Base-by-base conservation (phyloP, 2,888 invertebrate species). In the Apotomis turbidana region DNA sequence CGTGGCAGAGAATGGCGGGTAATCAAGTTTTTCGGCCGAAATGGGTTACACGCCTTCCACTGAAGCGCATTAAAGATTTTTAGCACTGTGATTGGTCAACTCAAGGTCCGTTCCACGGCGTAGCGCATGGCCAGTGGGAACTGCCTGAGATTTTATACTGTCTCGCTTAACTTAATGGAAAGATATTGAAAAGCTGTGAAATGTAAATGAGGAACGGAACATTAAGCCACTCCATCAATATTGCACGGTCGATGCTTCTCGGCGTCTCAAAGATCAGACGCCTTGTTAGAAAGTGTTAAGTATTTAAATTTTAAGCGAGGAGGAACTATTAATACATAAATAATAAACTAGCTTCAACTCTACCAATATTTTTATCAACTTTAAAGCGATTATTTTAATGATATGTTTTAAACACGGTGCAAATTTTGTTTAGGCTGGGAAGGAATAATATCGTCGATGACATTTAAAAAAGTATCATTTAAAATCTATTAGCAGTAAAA, bases 171-270 rank as follows among this genome's bases (percentile, higher is more conserved):
- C 55, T 10, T 15, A 13, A 64, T 27, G 55, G 44, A 64, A 64
- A 55, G 15, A 27, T 64, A 64, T 64, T 62, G 51, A 62, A 62
- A 62, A 62, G 61, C 51, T 27, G 27, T 49, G 46, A 61, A 36
- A 62, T 62, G 62, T n/a, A 64, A 64, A 64, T 64, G 54, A 64
- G 64, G 44, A 27, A 55, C 64, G 44, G 4, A 55, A 64, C 27
- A 64, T 64, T 55, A 55, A 64, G 44, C 38, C 64, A 44, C 27
- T 15, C 3, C 49, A 9, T 9, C 3, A 49, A 49, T 9, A 49
- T 49, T 49, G 49, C 6, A 49, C 49, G 9, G 49, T 12, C 49
- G 10, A 9, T 49, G 49, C 49, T 49, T 49, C 10, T 9, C 49
- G 9, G 49, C 49, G 9, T 10, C 49, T 10, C 9, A 12, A 6